A percentile compares a stretch with the other conserved stretches of the same genome.
These are phyloP conservation scores for Clinocottus analis DNA, from an alignment of 2,113 vertebrate species.

Conservation along the genomic window DNA sequence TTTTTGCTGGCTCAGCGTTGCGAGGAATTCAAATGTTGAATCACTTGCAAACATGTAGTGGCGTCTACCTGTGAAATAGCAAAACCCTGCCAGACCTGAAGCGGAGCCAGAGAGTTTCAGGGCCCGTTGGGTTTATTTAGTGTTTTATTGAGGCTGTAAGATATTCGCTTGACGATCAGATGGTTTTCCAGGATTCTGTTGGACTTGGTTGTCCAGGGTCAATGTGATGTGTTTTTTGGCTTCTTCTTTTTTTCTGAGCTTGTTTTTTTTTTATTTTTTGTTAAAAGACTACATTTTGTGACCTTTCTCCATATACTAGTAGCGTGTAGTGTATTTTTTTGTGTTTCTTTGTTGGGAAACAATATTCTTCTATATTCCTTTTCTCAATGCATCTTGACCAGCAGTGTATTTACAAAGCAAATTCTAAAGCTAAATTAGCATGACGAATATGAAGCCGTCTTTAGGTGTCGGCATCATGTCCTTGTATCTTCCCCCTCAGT, in stretches of 20 bases:
- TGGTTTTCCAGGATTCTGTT: background rate
- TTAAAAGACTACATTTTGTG: background rate
- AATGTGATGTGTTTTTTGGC: too few species aligned
- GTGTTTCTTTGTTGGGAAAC: background rate
- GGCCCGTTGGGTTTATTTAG: constrained; percentile 56
- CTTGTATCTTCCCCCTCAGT: background rate
- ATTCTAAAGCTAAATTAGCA: background rate
- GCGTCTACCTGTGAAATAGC: constrained; percentile 24
- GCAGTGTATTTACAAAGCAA: background rate
- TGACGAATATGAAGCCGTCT: background rate
- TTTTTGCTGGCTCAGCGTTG: background rate
- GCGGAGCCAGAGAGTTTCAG: constrained; percentile 44
- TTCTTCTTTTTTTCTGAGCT: background rate
- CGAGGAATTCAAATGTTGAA: background rate
- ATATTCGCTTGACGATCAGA: constrained; percentile 53
- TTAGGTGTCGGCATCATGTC: background rate
- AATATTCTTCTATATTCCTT: background rate
- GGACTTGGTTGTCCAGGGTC: background rate
- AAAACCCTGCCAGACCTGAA: constrained; percentile 20
- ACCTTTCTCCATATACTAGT: background rate
- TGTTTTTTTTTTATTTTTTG: background rate
- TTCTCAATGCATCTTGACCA: background rate
- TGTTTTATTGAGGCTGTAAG: constrained; percentile 51
- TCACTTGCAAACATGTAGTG: background rate
- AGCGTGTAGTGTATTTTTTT: background rate